Percentiles rank a stretch among this genome's conserved stretches.
phyloP scores from a whole-genome alignment of 1,140 invertebrate species.

The Neuroterus valhalla region DNA sequence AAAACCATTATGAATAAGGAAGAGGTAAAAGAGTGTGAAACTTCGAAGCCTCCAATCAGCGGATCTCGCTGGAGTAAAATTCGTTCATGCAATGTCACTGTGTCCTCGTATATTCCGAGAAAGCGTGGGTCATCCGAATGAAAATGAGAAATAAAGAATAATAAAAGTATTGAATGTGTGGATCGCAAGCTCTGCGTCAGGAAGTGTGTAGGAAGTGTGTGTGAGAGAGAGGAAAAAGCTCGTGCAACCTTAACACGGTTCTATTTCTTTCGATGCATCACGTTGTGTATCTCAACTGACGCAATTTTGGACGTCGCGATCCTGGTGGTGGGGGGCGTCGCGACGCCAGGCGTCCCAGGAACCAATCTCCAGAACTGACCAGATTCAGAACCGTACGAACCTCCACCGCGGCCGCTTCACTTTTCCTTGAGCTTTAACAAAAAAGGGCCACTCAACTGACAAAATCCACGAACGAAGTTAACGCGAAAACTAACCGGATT shows the following conservation, averaged over 20 bases:
- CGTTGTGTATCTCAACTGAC: constrained; percentile 49
- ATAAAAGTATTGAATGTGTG: neutral
- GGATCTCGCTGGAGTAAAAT: neutral
- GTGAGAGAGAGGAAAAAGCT: constrained; percentile 50
- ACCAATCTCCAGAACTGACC: constrained; percentile 29
- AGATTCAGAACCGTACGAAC: constrained; percentile 72
- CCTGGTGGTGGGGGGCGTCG: constrained; percentile 46
- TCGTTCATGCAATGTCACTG: neutral
- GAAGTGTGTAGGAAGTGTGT: constrained; percentile 47
- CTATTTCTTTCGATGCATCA: constrained; percentile 58
- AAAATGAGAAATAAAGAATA: neutral
- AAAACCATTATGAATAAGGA: too few species aligned
- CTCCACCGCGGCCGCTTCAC: constrained; percentile 69
- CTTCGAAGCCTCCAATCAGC: too few species aligned
- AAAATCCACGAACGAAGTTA: constrained; percentile 34
- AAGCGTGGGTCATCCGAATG: constrained; percentile 1
- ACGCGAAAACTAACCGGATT: constrained; percentile 28
- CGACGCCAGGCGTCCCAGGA: constrained; percentile 48
- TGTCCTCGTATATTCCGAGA: constrained; percentile 17
- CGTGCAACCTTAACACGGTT: constrained; percentile 58
- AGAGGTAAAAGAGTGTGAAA: too few species aligned
- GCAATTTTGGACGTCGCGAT: constrained; percentile 47
- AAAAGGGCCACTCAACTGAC: constrained; percentile 40
- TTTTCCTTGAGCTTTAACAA: constrained; percentile 37
- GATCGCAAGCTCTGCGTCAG: constrained; percentile 35